Evolutionary conservation across 1,140 invertebrate species (phyloP).

Genomic region (Trichonephila clavipes): DNA sequence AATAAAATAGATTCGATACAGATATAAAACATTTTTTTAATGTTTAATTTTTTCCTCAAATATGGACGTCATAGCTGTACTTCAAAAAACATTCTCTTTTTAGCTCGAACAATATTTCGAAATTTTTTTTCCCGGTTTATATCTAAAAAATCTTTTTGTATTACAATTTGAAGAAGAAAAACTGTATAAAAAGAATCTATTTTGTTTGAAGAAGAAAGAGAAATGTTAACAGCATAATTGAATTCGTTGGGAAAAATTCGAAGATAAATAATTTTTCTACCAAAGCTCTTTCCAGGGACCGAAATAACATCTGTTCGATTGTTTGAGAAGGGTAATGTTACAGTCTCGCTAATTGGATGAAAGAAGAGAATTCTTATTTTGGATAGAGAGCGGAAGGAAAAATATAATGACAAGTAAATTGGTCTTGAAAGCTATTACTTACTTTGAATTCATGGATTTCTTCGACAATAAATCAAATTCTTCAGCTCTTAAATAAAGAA

Average conservation of each 20-base stretch:
- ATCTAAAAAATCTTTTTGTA: background rate
- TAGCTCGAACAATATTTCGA: background rate
- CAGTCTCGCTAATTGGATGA: background rate
- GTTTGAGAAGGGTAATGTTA: background rate
- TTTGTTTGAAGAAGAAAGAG: background rate
- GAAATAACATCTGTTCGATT: constrained; percentile 1
- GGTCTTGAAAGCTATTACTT: background rate
- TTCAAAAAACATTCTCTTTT: no score
- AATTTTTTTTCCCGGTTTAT: background rate
- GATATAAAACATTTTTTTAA: no score
- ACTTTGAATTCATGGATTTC: background rate
- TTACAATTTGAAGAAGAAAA: background rate
- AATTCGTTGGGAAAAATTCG: background rate
- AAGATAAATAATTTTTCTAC: background rate
- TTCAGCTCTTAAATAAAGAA: background rate
- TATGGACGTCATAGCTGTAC: no score
- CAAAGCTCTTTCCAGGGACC: no score
- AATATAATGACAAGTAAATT: background rate
- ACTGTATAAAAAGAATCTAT: background rate
- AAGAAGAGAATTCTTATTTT: background rate
- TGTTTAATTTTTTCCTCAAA: no score
- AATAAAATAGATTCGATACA: no score
- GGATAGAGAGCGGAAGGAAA: background rate
- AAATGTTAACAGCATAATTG: background rate
- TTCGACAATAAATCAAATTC: background rate